Conservation (phyloP, 2,888 invertebrate species). For the Callyntrura guangdongensis region DNA sequence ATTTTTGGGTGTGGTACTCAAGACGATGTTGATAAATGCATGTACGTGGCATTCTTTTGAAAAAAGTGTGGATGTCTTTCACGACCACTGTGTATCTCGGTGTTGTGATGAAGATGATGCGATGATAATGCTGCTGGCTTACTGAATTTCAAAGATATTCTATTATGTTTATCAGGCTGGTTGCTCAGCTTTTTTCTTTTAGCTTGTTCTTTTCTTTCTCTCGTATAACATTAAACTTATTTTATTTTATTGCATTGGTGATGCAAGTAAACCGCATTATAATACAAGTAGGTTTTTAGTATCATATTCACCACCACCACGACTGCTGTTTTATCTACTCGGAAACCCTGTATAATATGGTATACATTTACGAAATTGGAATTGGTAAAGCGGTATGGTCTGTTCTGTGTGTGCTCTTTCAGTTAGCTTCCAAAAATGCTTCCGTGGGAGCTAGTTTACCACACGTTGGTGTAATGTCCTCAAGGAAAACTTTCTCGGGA, state of each 20-base stretch:
- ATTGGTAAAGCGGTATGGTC: slow-evolving; percentile 11
- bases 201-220: background rate
- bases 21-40: slow-evolving; percentile 38
- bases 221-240: slow-evolving; percentile 31
- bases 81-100: slow-evolving; percentile 46
- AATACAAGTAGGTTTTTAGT: slow-evolving; percentile 23
- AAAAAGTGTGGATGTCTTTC: slow-evolving; percentile 27
- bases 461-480: background rate
- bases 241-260: slow-evolving; percentile 51
- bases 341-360: background rate
- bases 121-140: slow-evolving; percentile 56
- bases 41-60: background rate
- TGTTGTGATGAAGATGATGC: slow-evolving; percentile 42
- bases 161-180: slow-evolving; percentile 50
- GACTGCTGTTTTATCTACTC: slow-evolving; percentile 20
- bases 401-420: background rate
- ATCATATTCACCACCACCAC: background rate
- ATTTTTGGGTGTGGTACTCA: slow-evolving; percentile 85
- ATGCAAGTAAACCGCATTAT: slow-evolving; percentile 54
- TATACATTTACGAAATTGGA: slow-evolving; percentile 51
- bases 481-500: background rate
- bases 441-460: background rate
- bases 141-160: slow-evolving; percentile 54
- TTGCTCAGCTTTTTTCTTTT: slow-evolving; percentile 12
- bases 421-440: too few species aligned